Evolutionary conservation across 1,140 invertebrate genomes (phyloP).

Genomic region (Microplitis demolitor): DNA sequence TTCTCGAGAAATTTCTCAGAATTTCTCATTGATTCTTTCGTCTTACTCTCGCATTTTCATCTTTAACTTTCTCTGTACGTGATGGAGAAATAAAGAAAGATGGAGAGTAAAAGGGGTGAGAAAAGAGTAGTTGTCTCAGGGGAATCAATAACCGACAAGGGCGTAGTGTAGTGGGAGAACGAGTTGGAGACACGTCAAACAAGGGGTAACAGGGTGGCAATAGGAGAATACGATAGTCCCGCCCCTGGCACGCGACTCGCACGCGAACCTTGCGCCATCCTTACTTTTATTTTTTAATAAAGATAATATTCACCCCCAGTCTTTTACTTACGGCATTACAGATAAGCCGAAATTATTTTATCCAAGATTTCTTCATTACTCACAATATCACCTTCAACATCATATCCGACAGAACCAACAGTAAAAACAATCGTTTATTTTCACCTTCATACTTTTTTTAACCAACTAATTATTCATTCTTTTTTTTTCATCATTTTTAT

Average conservation of each 20-base stretch:
- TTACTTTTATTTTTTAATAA: not conserved
- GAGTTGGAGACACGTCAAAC: slow-evolving; percentile 19
- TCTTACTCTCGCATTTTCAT: slow-evolving; percentile 14
- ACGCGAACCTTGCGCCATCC: slow-evolving; percentile 49
- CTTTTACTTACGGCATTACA: not conserved
- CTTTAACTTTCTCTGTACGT: slow-evolving; percentile 20
- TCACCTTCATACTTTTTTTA: too few species aligned
- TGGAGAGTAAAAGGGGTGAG: slow-evolving; percentile 33
- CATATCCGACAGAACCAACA: not conserved
- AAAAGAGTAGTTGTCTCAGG: slow-evolving; percentile 52
- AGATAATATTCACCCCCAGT: slow-evolving; percentile 3
- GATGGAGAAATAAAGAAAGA: slow-evolving; percentile 1
- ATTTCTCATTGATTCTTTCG: slow-evolving; percentile 13
- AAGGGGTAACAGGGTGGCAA: slow-evolving; percentile 6
- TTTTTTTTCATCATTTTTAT: too few species aligned
- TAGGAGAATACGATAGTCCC: slow-evolving; percentile 43
- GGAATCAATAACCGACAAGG: slow-evolving; percentile 61
- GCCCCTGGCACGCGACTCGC: slow-evolving; percentile 60
- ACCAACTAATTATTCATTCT: too few species aligned
- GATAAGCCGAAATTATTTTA: not conserved
- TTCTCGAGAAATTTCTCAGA: not conserved
- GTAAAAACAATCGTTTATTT: too few species aligned
- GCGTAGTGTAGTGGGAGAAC: slow-evolving; percentile 42
- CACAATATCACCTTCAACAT: not conserved
- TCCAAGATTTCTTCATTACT: not conserved